Evolutionary conservation across 2,113 vertebrate genomes (phyloP), one percentile per base, ranked within the genome.

Genomic region (Balaeniceps rex): DNA sequence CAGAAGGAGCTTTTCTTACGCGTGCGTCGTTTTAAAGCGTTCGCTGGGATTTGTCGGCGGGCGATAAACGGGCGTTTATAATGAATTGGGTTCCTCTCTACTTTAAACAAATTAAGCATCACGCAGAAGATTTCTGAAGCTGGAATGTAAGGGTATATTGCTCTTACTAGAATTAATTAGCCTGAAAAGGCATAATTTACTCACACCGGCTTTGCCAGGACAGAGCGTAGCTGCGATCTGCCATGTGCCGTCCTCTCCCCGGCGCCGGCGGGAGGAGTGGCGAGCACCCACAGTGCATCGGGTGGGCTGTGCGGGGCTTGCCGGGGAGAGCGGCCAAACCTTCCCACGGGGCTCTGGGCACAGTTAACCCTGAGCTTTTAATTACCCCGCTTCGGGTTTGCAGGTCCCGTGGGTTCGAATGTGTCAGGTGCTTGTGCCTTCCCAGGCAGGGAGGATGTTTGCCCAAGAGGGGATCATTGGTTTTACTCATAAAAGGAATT

Each of bases 61-160:
- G 34, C 1, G 9, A 77, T 85, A 83, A 88, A 90, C 8, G 91
- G 69, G 36, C 4, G 2, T 65, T 81, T 57, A 19, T 82, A 79
- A 47, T 47, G 87, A 72, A 83, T 9, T 89, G 36, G 68, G 88
- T n/a, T 90, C 33, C 63, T 93, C 93, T 96, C 90, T 91, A 36
- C 96, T 93, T 96, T 66, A 77, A 83, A 86, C 92, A 90, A 96
- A 96, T 94, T 94, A 91, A 80, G 82, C 3, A 0, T 55, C 55
- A 68, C 0, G 6, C 70, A 66, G 83, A 69, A 72, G 75, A 63
- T 83, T 93, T 94, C 94, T 96, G 93, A 34, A 95, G 91, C 42
- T 77, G 28, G 55, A 91, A 74, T 24, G 55, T 70, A n/a, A 83
- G 81, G 61, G 36, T 57, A 14, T 83, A 75, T 47, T 86, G 94